Evolutionary conservation across 2,113 vertebrate species (phyloP).

Genomic region (Trichomycterus rosablanca): DNA sequence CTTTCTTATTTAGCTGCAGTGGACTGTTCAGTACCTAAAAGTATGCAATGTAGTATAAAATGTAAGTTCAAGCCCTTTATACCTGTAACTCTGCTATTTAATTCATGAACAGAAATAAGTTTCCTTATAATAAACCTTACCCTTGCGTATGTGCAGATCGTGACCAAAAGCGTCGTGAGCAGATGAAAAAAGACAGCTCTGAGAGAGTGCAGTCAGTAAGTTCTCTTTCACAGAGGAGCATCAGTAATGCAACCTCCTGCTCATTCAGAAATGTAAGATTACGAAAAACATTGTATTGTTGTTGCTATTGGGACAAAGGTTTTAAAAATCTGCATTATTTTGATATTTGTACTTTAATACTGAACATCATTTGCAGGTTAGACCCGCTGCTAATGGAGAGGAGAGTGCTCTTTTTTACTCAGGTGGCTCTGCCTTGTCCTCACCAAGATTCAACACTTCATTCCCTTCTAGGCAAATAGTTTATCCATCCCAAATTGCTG

Average conservation of each 20-base stretch:
- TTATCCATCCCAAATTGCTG: slow-evolving; percentile 48
- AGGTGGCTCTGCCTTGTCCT: slow-evolving; percentile 54
- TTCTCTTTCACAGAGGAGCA: slow-evolving; percentile 56
- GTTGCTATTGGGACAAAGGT: not conserved
- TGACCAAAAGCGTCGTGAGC: slow-evolving; percentile 79
- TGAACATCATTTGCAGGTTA: slow-evolving; percentile 46
- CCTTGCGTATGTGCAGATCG: slow-evolving; percentile 65
- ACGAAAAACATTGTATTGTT: not conserved
- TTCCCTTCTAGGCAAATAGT: slow-evolving; percentile 60
- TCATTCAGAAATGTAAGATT: slow-evolving; percentile 60
- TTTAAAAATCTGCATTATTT: too few species aligned
- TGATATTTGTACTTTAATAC: not conserved
- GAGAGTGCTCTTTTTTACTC: slow-evolving; percentile 49
- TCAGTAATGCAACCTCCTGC: slow-evolving; percentile 50
- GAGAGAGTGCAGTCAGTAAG: slow-evolving; percentile 58
- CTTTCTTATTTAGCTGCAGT: slow-evolving; percentile 74
- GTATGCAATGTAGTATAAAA: slow-evolving; percentile 78
- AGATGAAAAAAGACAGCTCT: slow-evolving; percentile 66
- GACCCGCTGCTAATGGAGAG: slow-evolving; percentile 52
- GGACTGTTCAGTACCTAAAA: slow-evolving; percentile 83
- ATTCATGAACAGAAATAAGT: too few species aligned
- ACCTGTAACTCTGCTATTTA: too few species aligned
- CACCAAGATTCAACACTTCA: slow-evolving; percentile 55
- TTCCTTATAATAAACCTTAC: not conserved
- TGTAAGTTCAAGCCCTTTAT: slow-evolving; percentile 69